Conservation (phyloP, 92 coral and sea anemone species). For the Porites rus region DNA sequence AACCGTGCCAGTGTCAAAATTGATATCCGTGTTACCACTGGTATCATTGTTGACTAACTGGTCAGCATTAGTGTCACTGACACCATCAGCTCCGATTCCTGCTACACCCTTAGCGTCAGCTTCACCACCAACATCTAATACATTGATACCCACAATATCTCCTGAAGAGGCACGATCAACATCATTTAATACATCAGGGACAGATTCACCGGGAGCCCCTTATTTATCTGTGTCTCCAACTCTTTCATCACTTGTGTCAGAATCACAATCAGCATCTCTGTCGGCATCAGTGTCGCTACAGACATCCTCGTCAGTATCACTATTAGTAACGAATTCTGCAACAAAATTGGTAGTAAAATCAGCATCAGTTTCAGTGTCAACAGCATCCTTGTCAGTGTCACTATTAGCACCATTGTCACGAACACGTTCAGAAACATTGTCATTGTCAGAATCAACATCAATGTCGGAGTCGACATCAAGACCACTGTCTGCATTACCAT, state of each 20-base stretch:
- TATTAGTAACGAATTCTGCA: background rate
- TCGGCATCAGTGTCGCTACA: background rate
- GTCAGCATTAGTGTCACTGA: background rate
- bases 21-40: background rate
- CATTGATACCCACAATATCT: background rate
- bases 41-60: background rate
- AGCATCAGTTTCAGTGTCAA: background rate
- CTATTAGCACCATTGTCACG: background rate
- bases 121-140: background rate
- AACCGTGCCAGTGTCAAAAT: background rate
- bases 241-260: background rate
- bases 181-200: background rate
- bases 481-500: background rate
- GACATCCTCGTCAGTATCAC: background rate
- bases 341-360: background rate
- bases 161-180: background rate
- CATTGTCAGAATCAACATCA: background rate
- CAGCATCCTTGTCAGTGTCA: background rate
- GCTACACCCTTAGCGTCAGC: background rate
- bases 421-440: background rate
- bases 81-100: background rate
- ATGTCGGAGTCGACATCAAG: background rate
- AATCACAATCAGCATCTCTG: background rate
- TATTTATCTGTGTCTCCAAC: background rate
- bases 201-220: background rate